Conservation (phyloP, 1,140 invertebrate species). For the Trissolcus basalis region DNA sequence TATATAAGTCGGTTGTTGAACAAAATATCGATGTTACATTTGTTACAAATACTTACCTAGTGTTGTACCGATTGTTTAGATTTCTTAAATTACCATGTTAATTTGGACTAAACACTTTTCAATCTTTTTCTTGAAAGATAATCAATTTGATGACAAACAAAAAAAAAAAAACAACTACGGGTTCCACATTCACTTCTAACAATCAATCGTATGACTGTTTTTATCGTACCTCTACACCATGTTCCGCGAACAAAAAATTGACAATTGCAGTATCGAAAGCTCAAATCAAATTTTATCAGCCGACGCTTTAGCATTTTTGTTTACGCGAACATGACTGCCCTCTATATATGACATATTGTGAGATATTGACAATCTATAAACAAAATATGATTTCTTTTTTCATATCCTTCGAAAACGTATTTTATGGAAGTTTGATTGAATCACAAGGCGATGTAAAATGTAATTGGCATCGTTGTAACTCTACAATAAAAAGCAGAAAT, state of each 20-base stretch:
- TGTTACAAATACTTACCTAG: no score
- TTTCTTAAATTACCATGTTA: no score
- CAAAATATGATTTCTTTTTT: slow-evolving; percentile 8
- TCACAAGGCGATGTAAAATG: not conserved
- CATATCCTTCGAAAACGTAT: slow-evolving; percentile 26
- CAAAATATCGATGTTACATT: no score
- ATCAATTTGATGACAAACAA: no score
- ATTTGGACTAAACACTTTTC: no score
- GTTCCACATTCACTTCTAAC: no score
- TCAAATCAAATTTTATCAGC: slow-evolving; percentile 13
- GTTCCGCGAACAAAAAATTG: not conserved
- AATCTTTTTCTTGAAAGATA: no score
- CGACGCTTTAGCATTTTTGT: slow-evolving; percentile 9
- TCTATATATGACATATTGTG: slow-evolving; percentile 32
- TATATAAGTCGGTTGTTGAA: no score
- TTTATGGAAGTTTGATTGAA: slow-evolving; percentile 4
- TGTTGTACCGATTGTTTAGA: no score
- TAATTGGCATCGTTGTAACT: not conserved
- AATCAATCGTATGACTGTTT: no score
- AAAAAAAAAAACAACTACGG: no score
- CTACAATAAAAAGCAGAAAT: no score
- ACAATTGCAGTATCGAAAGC: not conserved
- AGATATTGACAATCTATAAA: slow-evolving; percentile 38
- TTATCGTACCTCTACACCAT: not conserved
- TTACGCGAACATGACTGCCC: slow-evolving; percentile 23